phyloP scores from a whole-genome alignment of 2,113 vertebrate genomes.

The Muntiacus muntjak region DNA sequence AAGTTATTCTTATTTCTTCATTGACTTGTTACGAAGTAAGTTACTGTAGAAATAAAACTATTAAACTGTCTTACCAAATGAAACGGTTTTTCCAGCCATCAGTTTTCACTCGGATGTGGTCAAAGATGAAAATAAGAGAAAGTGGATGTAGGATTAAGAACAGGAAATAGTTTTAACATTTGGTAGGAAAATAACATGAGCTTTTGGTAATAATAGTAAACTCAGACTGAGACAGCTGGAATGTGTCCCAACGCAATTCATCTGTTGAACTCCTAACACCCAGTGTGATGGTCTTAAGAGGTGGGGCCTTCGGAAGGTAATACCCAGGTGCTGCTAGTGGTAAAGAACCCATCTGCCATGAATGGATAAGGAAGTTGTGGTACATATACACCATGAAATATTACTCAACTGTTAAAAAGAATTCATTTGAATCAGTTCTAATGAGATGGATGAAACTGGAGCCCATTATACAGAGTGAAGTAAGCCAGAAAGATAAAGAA shows the following conservation, averaged over 20 bases:
- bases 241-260: neutral
- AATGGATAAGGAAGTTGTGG: too few species aligned
- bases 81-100: neutral
- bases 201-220: neutral
- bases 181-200: neutral
- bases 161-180: neutral
- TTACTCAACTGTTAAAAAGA: too few species aligned
- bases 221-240: neutral
- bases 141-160: neutral
- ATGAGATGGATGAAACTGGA: too few species aligned
- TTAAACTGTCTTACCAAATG: neutral
- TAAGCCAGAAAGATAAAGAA: too few species aligned
- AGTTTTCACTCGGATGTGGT: neutral
- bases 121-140: neutral
- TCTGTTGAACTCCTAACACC: neutral
- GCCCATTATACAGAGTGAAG: too few species aligned
- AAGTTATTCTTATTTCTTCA: neutral
- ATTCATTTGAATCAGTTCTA: too few species aligned
- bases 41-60: neutral
- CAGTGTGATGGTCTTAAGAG: neutral
- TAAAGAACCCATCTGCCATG: neutral
- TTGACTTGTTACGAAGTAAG: neutral
- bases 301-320: neutral
- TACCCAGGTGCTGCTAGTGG: neutral
- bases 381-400: too few species aligned